Evolutionary conservation across 1,140 invertebrate species (phyloP).

Genomic region (Bombus cullumanus): DNA sequence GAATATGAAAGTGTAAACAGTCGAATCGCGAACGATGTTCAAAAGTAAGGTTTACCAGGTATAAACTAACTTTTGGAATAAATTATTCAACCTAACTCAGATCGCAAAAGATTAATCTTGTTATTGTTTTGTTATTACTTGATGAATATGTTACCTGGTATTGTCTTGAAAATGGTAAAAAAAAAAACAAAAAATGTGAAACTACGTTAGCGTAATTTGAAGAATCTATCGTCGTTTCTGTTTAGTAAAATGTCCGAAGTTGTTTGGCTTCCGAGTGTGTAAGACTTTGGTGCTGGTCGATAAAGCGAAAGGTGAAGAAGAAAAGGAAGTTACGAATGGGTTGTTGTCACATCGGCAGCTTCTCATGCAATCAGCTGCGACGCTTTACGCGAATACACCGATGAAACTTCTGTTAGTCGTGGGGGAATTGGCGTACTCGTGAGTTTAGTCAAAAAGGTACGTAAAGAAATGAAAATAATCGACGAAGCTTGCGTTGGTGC

Average conservation of each 20-base stretch:
- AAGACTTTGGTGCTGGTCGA: background rate
- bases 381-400: background rate
- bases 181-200: background rate
- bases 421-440: background rate
- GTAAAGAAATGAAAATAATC: background rate
- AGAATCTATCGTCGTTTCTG: background rate
- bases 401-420: background rate
- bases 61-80: background rate
- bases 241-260: background rate
- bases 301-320: slow-evolving; percentile 23
- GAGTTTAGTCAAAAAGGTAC: background rate
- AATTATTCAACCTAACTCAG: background rate
- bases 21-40: background rate
- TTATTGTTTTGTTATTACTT: background rate
- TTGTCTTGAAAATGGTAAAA: too few species aligned
- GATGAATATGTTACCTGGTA: too few species aligned
- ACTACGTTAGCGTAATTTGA: background rate
- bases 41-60: background rate
- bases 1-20: background rate
- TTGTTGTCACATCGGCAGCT: background rate
- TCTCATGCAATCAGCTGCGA: slow-evolving; percentile 20
- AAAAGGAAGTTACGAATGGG: background rate
- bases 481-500: slow-evolving; percentile 4
- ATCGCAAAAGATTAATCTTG: background rate
- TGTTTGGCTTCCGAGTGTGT: slow-evolving; percentile 17